These are phyloP conservation scores for Whitmania pigra DNA, from an alignment of 1,140 invertebrate genomes.

Conservation along the genomic window DNA sequence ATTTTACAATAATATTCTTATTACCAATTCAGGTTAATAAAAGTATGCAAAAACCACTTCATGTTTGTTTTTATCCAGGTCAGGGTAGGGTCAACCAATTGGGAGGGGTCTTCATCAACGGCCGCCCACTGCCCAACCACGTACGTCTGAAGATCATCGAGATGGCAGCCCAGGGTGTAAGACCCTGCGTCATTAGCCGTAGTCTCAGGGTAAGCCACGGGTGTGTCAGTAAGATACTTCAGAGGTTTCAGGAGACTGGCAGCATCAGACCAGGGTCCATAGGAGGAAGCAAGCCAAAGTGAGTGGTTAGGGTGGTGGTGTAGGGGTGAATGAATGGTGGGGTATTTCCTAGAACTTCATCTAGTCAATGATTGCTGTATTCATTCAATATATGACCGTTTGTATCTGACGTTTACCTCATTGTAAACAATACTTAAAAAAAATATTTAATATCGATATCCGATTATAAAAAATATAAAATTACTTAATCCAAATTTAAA, in stretches of 20 bases:
- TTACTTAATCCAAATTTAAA: too few relatives aligned
- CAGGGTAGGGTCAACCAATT: slow-evolving; percentile 75
- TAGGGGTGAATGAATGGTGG: slow-evolving; percentile 47
- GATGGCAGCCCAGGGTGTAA: slow-evolving; percentile 73
- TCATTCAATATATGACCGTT: too few relatives aligned
- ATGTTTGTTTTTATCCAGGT: slow-evolving; percentile 13
- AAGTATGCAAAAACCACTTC: background rate
- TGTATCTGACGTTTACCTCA: too few relatives aligned
- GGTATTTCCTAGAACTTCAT: too few relatives aligned
- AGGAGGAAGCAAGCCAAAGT: slow-evolving; percentile 98
- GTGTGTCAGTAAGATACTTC: slow-evolving; percentile 44
- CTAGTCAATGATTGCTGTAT: too few relatives aligned
- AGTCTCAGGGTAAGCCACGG: slow-evolving; percentile 84
- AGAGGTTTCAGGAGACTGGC: slow-evolving; percentile 49
- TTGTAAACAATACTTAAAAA: too few relatives aligned
- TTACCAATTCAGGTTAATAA: too few relatives aligned
- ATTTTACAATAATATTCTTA: too few relatives aligned
- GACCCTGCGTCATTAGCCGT: slow-evolving; percentile 83
- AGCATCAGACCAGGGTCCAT: slow-evolving; percentile 97
- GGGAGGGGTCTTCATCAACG: slow-evolving; percentile 85
- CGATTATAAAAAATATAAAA: too few relatives aligned
- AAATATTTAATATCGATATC: too few relatives aligned
- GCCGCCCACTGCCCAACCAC: slow-evolving; percentile 66
- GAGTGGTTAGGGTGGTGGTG: slow-evolving; percentile 92
- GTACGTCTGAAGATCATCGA: slow-evolving; percentile 74